Percentiles rank a stretch among this genome's conserved stretches.
Conservation (phyloP, 2,113 vertebrate species). For the Lichenostomus cassidix region DNA sequence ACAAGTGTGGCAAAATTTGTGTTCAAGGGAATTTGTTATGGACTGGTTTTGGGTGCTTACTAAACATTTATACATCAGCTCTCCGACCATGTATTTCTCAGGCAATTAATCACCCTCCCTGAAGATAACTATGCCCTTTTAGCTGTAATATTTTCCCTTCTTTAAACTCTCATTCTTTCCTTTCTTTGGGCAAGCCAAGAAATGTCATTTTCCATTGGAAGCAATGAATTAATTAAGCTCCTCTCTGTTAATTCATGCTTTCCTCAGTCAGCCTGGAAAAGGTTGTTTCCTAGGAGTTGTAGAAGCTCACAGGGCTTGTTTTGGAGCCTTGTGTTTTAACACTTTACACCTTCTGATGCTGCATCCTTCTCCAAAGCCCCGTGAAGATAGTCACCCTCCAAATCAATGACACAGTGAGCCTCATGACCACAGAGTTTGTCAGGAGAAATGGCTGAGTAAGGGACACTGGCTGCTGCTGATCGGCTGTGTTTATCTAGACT, state of each 20-base stretch:
- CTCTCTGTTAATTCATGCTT: not conserved
- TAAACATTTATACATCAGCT: not conserved
- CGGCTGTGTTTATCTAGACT: slow-evolving; percentile 53
- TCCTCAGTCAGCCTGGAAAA: not conserved
- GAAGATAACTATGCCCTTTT: slow-evolving; percentile 4
- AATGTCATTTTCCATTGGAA: not conserved
- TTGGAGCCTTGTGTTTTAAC: not conserved
- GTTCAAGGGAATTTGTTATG: not conserved
- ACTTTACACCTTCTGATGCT: not conserved
- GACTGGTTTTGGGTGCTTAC: not conserved
- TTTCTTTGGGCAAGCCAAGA: not conserved
- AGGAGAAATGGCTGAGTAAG: not conserved
- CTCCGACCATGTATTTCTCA: not conserved
- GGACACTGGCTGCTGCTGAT: not conserved
- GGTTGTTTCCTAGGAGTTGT: not conserved
- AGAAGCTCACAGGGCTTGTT: not conserved
- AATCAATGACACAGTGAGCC: not conserved
- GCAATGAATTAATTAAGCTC: not conserved
- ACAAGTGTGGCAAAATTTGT: not conserved
- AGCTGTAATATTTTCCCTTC: slow-evolving; percentile 7
- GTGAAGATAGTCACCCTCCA: not conserved
- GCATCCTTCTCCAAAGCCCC: not conserved
- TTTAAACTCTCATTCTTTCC: not conserved
- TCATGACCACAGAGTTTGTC: not conserved
- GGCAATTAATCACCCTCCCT: not conserved